These are phyloP conservation scores for Phyllotreta cruciferae DNA, from an alignment of 2,888 invertebrate species.

Conservation along the genomic window DNA sequence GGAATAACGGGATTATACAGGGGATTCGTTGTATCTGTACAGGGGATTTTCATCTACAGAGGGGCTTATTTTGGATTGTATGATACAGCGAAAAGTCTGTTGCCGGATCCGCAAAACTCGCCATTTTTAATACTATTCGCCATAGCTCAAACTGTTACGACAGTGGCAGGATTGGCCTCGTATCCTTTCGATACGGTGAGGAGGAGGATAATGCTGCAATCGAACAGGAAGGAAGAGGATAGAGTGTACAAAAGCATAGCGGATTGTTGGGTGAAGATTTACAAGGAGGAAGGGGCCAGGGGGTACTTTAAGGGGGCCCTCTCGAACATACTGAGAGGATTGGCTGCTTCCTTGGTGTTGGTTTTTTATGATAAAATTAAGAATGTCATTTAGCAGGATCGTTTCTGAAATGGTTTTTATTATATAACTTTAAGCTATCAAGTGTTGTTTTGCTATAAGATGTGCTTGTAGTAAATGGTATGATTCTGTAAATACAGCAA, in stretches of 20 bases:
- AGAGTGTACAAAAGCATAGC: constrained; percentile 74
- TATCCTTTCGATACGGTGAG: constrained; percentile 80
- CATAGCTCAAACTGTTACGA: constrained; percentile 73
- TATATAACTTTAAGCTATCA: too few relatives aligned
- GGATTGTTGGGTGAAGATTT: constrained; percentile 74
- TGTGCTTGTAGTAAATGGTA: constrained; percentile 56
- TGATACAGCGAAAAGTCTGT: constrained; percentile 69
- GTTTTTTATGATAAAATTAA: constrained; percentile 77
- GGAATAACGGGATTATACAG: constrained; percentile 69
- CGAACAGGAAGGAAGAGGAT: constrained; percentile 68
- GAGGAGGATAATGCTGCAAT: constrained; percentile 85
- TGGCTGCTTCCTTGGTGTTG: constrained; percentile 72
- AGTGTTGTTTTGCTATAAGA: too few relatives aligned
- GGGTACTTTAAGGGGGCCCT: constrained; percentile 79
- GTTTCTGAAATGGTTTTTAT: too few relatives aligned
- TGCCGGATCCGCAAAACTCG: constrained; percentile 70
- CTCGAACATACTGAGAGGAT: constrained; percentile 70
- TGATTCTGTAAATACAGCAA: constrained; percentile 24
- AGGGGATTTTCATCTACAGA: constrained; percentile 72
- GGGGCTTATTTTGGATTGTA: constrained; percentile 72
- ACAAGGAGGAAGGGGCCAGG: constrained; percentile 71
- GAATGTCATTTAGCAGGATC: not conserved
- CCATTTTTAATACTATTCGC: constrained; percentile 66
- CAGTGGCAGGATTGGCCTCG: constrained; percentile 75
- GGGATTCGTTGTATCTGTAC: constrained; percentile 71